These are phyloP conservation scores for Ictalurus punctatus DNA, from an alignment of 2,113 vertebrate genomes.

Conservation along the genomic window DNA sequence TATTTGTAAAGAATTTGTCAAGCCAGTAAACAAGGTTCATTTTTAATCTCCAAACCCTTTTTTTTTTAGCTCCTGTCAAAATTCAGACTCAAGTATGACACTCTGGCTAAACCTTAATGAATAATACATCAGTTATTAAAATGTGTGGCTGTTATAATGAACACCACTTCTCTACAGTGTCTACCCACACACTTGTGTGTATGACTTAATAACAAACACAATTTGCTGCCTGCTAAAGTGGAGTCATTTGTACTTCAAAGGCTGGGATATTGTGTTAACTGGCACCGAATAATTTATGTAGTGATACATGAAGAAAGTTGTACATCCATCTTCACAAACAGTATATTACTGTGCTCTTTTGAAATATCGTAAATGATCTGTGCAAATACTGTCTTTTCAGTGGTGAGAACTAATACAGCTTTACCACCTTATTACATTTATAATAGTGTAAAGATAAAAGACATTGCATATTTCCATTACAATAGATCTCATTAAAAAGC, in stretches of 20 bases:
- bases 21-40: constrained; percentile 17
- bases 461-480: neutral
- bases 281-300: neutral
- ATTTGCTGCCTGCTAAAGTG: constrained; percentile 15
- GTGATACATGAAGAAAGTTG: neutral
- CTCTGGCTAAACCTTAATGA: constrained; percentile 38
- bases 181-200: constrained; percentile 28
- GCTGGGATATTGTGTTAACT: neutral
- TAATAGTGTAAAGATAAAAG: neutral
- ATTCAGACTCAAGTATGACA: constrained; percentile 3
- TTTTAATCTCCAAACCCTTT: constrained; percentile 17
- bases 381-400: neutral
- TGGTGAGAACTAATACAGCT: neutral
- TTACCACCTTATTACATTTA: neutral
- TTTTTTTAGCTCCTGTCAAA: constrained; percentile 25
- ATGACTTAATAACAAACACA: constrained; percentile 35
- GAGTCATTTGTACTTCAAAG: constrained; percentile 24
- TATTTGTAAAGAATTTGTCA: constrained; percentile 6
- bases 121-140: constrained; percentile 42
- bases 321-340: neutral
- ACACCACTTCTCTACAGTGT: constrained; percentile 26
- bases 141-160: constrained; percentile 19
- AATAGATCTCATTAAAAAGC: neutral
- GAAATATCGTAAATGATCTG: neutral
- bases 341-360: neutral